phyloP scores from a whole-genome alignment of 2,797 vertebrate genomes.

The Rhinophrynus dorsalis region DNA sequence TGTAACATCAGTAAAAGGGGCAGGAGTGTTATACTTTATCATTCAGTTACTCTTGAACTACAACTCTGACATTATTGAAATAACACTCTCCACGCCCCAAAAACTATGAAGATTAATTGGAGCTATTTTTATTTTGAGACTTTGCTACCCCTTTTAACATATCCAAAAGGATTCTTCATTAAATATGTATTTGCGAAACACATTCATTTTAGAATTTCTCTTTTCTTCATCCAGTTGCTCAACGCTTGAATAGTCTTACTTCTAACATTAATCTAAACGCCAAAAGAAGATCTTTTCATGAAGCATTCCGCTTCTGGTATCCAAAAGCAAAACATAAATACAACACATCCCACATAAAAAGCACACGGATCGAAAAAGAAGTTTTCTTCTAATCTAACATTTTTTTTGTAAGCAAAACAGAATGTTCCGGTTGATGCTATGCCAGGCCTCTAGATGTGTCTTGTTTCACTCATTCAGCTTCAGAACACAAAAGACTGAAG shows the following conservation, averaged over 20 bases:
- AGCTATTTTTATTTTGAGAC: too few species aligned
- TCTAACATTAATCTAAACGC: slow-evolving; percentile 39
- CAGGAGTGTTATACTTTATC: too few species aligned
- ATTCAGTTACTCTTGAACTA: too few species aligned
- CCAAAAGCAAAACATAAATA: slow-evolving; percentile 46
- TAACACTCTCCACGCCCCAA: too few species aligned
- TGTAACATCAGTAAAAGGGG: too few species aligned
- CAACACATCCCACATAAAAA: slow-evolving; percentile 50
- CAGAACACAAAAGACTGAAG: slow-evolving; percentile 27
- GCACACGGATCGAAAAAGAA: slow-evolving; percentile 54
- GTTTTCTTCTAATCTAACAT: slow-evolving; percentile 39
- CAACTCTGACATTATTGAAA: too few species aligned
- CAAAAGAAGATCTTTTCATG: slow-evolving; percentile 48
- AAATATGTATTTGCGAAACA: slow-evolving; percentile 52
- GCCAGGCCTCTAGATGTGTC: slow-evolving; percentile 36
- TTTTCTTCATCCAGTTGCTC: slow-evolving; percentile 53
- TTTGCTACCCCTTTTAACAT: too few species aligned
- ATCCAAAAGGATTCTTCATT: slow-evolving; percentile 42
- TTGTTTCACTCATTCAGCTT: slow-evolving; percentile 40
- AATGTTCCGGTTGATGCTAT: slow-evolving; percentile 39
- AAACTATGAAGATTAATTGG: too few species aligned
- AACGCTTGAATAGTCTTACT: slow-evolving; percentile 47
- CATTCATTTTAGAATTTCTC: slow-evolving; percentile 32
- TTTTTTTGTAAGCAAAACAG: slow-evolving; percentile 44
- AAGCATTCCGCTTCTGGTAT: slow-evolving; percentile 47